Evolutionary conservation across 2,888 invertebrate genomes (phyloP).

Genomic region (Heliconius hortense): DNA sequence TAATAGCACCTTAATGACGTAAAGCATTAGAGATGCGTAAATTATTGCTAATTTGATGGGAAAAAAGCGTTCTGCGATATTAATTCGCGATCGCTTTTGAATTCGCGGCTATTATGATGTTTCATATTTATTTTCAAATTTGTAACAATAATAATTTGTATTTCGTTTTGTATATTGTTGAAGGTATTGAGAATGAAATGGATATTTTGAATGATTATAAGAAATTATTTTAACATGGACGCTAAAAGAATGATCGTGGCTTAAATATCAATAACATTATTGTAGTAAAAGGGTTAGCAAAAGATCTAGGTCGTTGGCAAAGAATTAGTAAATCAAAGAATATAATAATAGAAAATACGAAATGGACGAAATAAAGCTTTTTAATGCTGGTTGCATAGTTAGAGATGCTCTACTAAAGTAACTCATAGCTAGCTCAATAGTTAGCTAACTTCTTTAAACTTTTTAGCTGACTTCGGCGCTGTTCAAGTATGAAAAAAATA

Average conservation of each 20-base stretch:
- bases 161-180: background rate
- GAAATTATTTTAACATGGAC: too few relatives aligned
- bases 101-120: slow-evolving; percentile 15
- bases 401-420: too few relatives aligned
- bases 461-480: background rate
- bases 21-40: slow-evolving; percentile 68
- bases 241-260: too few relatives aligned
- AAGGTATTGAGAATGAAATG: background rate
- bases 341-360: too few relatives aligned
- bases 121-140: background rate
- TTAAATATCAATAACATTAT: too few relatives aligned
- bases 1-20: slow-evolving; percentile 75
- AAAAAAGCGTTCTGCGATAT: slow-evolving; percentile 34
- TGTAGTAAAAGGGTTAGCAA: too few relatives aligned
- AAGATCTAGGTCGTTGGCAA: too few relatives aligned
- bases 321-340: too few relatives aligned
- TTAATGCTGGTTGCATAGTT: too few relatives aligned
- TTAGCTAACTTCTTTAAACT: background rate
- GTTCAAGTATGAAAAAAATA: background rate
- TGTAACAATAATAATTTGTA: background rate
- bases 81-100: slow-evolving; percentile 22
- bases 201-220: background rate
- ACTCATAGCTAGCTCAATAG: too few relatives aligned
- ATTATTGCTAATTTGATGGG: slow-evolving; percentile 68
- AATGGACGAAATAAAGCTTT: too few relatives aligned